Base-by-base conservation (phyloP, 2,888 invertebrate species). In the Pseudoips prasinana region DNA sequence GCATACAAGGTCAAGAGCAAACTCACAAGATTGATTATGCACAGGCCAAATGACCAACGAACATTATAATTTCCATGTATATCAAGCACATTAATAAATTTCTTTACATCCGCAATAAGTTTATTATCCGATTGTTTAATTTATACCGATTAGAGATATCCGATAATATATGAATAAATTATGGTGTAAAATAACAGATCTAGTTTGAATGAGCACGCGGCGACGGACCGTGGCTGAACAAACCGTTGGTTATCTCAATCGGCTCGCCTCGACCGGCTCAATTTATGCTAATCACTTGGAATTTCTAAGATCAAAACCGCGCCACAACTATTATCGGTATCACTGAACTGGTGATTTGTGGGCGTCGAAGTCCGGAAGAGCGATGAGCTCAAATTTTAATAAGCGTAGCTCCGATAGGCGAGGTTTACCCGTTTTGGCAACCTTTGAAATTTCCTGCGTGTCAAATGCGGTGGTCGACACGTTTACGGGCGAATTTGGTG, bases 1-100 rank as follows among this genome's bases (percentile, higher is more conserved):
- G 35, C 46, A 29, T 37, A 48, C 69, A 78, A 78, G 75, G 73
- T 77, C 78, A 78, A 78, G 74, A 68, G 67, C 70, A 68, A 46
- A 52, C 44, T 52, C 54, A 43, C 33, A 41, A 56, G 70, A 72
- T 66, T 58, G 62, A 71, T 77, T 70, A 58, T 51, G 46, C 50
- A 58, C 58, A 53, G 51, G 45, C 57, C 39, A 43, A 58, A 57
- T 59, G 45, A 48, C 52, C 44, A 43, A 45, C 42, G 33, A 51
- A 41, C 41, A 43, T 47, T 49, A 55, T 41, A 42, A 27, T 29
- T 45, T 47, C 14, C 14, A 14, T 39, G 57, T 39, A 14, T 14
- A 14, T 14, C 14, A 14, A n/a, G n/a, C 29, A 42, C 35, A 52
- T 37, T 37, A 41, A 52, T 49, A 14, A 14, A 14, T 14, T 2